Base-by-base conservation (phyloP, 2,113 vertebrate genomes). In the Tachycineta bicolor region DNA sequence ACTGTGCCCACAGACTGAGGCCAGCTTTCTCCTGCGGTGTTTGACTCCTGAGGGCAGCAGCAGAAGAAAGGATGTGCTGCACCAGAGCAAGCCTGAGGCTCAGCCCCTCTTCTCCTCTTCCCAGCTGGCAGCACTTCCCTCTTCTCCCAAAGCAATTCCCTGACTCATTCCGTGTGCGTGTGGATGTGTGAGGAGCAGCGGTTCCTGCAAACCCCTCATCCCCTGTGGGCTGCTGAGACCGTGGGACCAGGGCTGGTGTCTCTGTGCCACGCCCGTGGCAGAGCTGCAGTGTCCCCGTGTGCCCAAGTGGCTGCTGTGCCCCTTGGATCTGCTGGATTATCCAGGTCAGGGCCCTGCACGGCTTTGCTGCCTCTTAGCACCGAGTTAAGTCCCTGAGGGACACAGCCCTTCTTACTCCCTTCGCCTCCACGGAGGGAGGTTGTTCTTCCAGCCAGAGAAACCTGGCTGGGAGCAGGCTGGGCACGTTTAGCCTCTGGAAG, bases 141-240 rank as follows among this genome's bases (percentile, higher is more conserved):
- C 47, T 41, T 21, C 15, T 75, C 50, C 33, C 43, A 5, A 18
- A 62, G 22, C 50, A 23, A 24, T 19, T 29, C 49, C 16, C 22
- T n/a, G 43, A 59, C 14, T 46, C 6, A 3, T 19, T 47, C 49
- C 58, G 0, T 0, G 6, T 8, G 46, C 19, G 58, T 20, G 37
- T 22, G 49, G 21, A 3, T 2, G 6, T 24, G 34, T 16, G 44
- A 37, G 71, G 31, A 71, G 59, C 86, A 26, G n/a, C 0, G 22
- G 17, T 6, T 50, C 65, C 79, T 46, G 31, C 37, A 85, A 75
- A 47, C 28, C 31, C 39, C 76, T 13, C 60, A 12, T 28, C 47
- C 50, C 34, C 39, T 1, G 24, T 1, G 6, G 22, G 29, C 33
- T 37, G 44, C 33, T 5, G 2, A 34, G 29, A 10, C 22, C 12